phyloP scores from a whole-genome alignment of 2,113 vertebrate genomes.

The Anser cygnoides region DNA sequence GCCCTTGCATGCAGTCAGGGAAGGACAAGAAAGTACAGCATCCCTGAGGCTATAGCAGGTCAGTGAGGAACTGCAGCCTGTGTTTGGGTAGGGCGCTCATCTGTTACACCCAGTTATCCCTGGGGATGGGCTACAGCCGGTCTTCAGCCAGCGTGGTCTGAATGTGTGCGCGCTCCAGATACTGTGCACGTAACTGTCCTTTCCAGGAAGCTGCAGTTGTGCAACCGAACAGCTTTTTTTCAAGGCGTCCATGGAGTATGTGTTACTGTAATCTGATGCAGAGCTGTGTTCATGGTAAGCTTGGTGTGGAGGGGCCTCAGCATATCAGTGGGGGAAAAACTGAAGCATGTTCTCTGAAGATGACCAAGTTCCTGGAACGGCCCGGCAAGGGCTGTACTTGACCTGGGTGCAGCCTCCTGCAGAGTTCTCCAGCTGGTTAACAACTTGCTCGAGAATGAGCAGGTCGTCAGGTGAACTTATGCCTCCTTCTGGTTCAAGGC shows the following conservation, averaged over 20 bases:
- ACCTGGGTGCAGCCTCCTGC: background rate
- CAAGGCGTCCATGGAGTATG: background rate
- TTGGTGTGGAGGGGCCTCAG: background rate
- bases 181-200: background rate
- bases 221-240: background rate
- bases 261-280: background rate
- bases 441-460: background rate
- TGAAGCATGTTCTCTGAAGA: background rate
- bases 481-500: background rate
- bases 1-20: background rate
- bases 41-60: background rate
- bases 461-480: background rate
- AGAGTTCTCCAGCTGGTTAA: background rate
- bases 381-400: background rate
- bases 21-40: background rate
- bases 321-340: background rate
- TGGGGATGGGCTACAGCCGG: background rate
- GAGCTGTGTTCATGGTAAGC: background rate
- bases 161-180: background rate
- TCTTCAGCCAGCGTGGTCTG: background rate
- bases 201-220: background rate
- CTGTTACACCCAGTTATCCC: background rate
- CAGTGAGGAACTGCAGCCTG: background rate
- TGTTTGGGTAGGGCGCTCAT: background rate
- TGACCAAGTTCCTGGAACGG: background rate